These are phyloP conservation scores for Philaethria dido DNA, from an alignment of 2,888 invertebrate genomes.

Conservation along the genomic window DNA sequence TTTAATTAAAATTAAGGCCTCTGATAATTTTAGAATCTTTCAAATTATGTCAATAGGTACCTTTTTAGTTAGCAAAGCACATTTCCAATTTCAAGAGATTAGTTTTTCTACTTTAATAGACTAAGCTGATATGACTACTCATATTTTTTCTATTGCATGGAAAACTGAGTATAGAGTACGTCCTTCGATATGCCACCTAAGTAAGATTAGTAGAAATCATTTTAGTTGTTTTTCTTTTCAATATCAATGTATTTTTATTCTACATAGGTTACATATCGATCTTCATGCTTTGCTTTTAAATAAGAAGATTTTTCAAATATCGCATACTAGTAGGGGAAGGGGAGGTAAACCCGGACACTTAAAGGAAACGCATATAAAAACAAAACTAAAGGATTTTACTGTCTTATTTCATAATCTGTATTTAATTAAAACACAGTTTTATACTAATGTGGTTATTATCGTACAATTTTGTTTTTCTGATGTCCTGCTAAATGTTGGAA, in stretches of 20 bases:
- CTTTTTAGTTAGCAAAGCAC: not conserved
- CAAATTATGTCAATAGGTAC: too few species aligned
- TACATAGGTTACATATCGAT: constrained; percentile 21
- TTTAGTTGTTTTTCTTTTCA: not conserved
- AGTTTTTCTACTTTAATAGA: not conserved
- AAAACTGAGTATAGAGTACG: constrained; percentile 66
- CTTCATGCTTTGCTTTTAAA: constrained; percentile 4
- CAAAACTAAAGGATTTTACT: too few species aligned
- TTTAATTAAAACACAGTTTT: too few species aligned
- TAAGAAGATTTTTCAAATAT: not conserved
- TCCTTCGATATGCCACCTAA: constrained; percentile 79
- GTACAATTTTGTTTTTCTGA: too few species aligned
- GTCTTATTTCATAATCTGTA: too few species aligned
- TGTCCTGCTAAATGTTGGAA: too few species aligned
- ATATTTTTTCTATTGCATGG: constrained; percentile 76
- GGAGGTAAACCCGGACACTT: too few species aligned
- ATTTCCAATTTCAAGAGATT: not conserved
- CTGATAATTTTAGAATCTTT: too few species aligned
- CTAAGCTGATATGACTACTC: constrained; percentile 25
- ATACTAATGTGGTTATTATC: too few species aligned
- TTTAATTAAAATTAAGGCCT: too few species aligned
- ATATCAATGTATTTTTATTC: not conserved
- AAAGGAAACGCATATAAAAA: too few species aligned
- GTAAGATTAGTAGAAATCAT: constrained; percentile 60
- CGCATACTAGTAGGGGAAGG: too few species aligned